Conservation (phyloP, 2,797 vertebrate species). For the Gastrophryne carolinensis region DNA sequence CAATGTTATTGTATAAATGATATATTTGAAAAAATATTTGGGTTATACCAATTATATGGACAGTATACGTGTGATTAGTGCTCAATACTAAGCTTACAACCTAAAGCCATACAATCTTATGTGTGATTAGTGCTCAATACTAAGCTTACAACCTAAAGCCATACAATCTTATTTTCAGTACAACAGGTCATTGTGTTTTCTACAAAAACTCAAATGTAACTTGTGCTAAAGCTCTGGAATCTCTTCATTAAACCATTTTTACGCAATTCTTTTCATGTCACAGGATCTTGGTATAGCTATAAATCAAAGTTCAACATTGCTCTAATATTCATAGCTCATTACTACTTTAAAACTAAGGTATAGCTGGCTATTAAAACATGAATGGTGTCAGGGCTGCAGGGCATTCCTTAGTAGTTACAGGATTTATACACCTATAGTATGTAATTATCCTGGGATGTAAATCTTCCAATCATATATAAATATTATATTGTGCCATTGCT, state of each 20-base stretch:
- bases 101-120: no score
- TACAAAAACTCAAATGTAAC: neutral
- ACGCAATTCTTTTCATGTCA: neutral
- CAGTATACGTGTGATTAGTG: no score
- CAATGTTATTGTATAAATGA: no score
- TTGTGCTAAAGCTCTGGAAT: neutral
- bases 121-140: no score
- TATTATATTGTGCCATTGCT: neutral
- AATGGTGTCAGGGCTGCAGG: neutral
- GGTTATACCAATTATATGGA: no score
- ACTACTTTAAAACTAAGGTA: slow-evolving; percentile 29
- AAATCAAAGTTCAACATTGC: neutral
- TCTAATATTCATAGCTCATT: slow-evolving; percentile 37
- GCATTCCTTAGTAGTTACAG: neutral
- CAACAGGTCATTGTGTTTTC: no score
- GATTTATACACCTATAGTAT: slow-evolving; percentile 10
- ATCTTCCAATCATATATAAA: slow-evolving; percentile 19
- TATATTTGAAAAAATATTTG: no score
- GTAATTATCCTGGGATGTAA: slow-evolving; percentile 14
- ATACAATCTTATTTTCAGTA: no score
- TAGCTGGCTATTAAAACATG: slow-evolving; percentile 1
- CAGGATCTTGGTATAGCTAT: neutral
- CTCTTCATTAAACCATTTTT: neutral
- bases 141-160: no score
- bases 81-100: no score